These are phyloP conservation scores for Blera fallax DNA, from an alignment of 2,888 invertebrate genomes.

Conservation along the genomic window DNA sequence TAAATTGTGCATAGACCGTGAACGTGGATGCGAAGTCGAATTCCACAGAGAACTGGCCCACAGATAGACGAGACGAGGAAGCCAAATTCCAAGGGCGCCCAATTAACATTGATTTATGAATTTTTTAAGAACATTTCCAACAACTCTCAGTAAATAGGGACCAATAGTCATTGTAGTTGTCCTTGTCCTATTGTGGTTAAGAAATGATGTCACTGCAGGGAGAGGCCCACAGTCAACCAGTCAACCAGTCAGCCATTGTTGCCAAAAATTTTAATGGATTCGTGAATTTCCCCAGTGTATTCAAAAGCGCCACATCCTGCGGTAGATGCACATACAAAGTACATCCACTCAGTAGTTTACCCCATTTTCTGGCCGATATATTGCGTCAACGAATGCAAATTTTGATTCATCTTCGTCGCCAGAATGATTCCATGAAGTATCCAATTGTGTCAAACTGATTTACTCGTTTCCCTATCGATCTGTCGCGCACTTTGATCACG, in stretches of 20 bases:
- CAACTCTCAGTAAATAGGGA: constrained; percentile 23
- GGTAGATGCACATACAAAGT: background rate
- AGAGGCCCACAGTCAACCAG: background rate
- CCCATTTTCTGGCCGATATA: constrained; percentile 74
- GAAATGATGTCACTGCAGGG: constrained; percentile 59
- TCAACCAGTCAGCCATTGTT: background rate
- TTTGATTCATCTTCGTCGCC: constrained; percentile 62
- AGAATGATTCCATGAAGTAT: constrained; percentile 49
- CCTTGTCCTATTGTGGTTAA: constrained; percentile 45
- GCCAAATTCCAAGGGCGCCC: background rate
- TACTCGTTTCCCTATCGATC: constrained; percentile 22
- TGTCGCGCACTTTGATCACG: constrained; percentile 24
- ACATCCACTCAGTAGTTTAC: constrained; percentile 54
- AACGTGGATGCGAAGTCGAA: background rate
- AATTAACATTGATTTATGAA: constrained; percentile 68
- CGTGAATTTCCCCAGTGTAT: constrained; percentile 14
- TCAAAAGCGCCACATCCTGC: constrained; percentile 53
- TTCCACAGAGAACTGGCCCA: background rate
- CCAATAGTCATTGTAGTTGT: background rate
- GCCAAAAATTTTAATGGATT: constrained; percentile 34
- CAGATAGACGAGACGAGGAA: background rate
- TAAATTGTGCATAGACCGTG: background rate
- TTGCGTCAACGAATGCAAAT: constrained; percentile 73
- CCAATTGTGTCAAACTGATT: constrained; percentile 8
- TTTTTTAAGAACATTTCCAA: constrained; percentile 45